These are phyloP conservation scores for Charaxes varanes DNA, from an alignment of 1,140 invertebrate genomes.

Conservation along the genomic window DNA sequence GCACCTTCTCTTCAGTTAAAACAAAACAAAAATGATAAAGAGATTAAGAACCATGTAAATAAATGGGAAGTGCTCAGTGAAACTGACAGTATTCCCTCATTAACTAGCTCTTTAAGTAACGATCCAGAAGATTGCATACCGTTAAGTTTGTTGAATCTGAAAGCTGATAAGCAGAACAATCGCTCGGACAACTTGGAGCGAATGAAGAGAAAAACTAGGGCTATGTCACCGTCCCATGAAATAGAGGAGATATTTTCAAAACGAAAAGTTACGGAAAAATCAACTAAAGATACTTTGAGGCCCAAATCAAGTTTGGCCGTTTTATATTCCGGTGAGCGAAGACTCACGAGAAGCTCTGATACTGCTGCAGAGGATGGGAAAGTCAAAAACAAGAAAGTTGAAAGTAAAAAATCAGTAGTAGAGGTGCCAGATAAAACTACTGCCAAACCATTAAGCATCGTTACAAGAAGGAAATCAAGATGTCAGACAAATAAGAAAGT, in stretches of 20 bases:
- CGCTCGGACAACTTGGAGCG: constrained; percentile 59
- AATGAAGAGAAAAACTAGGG: constrained; percentile 66
- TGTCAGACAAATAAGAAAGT: constrained; percentile 54
- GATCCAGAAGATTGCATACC: constrained; percentile 72
- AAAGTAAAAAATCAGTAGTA: constrained; percentile 42
- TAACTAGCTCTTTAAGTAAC: constrained; percentile 62
- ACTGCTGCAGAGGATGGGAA: constrained; percentile 43
- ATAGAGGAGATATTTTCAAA: constrained; percentile 70
- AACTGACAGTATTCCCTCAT: constrained; percentile 74
- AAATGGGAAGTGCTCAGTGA: constrained; percentile 76
- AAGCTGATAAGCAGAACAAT: constrained; percentile 44
- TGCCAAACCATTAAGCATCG: constrained; percentile 40
- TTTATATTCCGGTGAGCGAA: constrained; percentile 53
- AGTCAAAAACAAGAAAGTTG: constrained; percentile 43
- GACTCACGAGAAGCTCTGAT: constrained; percentile 54
- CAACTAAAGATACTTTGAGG: constrained; percentile 46
- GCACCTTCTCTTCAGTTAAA: constrained; percentile 53
- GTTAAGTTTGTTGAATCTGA: constrained; percentile 65
- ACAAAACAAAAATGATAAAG: constrained; percentile 59
- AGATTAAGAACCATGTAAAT: constrained; percentile 59
- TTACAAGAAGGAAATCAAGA: constrained; percentile 59
- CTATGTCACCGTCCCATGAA: constrained; percentile 70
- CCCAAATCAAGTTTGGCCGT: constrained; percentile 64
- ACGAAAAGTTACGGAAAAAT: constrained; percentile 51
- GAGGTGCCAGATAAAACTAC: constrained; percentile 35